Conservation (phyloP, 1,140 invertebrate species). For the Idris sp. region DNA sequence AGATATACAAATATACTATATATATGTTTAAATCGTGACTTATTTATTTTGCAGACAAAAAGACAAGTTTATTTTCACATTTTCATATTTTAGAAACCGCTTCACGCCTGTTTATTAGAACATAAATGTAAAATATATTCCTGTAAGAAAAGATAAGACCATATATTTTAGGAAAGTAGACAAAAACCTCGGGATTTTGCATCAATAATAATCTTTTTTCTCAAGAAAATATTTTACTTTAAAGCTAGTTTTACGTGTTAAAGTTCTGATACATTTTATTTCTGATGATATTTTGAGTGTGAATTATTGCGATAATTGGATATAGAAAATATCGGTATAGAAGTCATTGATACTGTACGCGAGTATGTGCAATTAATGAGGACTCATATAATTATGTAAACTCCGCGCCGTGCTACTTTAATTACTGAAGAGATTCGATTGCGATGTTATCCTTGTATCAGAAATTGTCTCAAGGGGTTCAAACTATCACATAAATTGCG, state of each 20-base stretch:
- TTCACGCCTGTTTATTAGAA: conserved; percentile 3
- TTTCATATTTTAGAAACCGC: conserved; percentile 2
- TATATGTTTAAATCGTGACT: conserved; percentile 33
- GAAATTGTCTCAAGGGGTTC: conserved; percentile 48
- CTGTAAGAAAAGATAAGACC: background rate
- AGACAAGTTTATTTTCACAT: conserved; percentile 24
- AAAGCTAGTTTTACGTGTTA: too few relatives aligned
- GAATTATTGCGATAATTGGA: conserved; percentile 13
- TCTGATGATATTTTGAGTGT: background rate
- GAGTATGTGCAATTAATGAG: conserved; percentile 41
- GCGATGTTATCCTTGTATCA: conserved; percentile 47
- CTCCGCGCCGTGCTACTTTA: conserved; percentile 44
- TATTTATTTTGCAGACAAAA: conserved; percentile 23
- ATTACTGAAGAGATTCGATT: conserved; percentile 46
- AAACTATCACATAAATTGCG: conserved; percentile 29
- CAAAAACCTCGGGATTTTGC: too few relatives aligned
- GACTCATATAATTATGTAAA: conserved; percentile 57
- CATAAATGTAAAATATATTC: background rate
- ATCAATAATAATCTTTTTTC: too few relatives aligned
- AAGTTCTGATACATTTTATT: background rate
- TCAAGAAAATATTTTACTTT: too few relatives aligned
- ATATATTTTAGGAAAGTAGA: too few relatives aligned
- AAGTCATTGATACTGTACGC: conserved; percentile 18
- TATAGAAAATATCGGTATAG: conserved; percentile 16
- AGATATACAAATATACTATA: too few relatives aligned